Base-by-base conservation (phyloP, 2,797 vertebrate genomes). In the Chelon labrosus region DNA sequence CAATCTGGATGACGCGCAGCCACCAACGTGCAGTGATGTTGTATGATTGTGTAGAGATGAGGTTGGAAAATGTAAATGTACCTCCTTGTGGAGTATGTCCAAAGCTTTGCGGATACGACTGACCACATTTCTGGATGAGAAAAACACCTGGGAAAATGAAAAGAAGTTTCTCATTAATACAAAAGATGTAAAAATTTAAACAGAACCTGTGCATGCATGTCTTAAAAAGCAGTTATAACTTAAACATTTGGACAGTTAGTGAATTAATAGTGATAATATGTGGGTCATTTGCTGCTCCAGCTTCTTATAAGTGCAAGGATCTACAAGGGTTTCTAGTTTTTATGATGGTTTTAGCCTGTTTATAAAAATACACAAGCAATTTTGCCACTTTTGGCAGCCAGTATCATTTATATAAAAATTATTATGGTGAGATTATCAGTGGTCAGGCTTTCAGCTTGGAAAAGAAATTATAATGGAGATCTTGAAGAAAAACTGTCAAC, bases 41-140 rank as follows among this genome's bases (percentile, higher is more conserved):
- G 44, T 22, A 37, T 57, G 38, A 53, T 49, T 57, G 12, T 55
- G 14, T 22, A 0, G 46, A 50, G 17, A 57, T 38, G 13, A 39
- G 19, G 16, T 57, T 2, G 7, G 54, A 49, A 55, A 58, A 66
- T 74, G 41, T 73, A 55, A 58, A 66, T 74, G 41, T 73, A 96
- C 98, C 94, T 98, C 92, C 38, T 61, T 49, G 5, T 97, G 96
- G 47, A 99, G 94, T 57, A 96, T 87, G 80, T 99, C 97, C 90
- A 99, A 92, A 68, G 96, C 95, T 73, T 95, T 85, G 41, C 92
- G 93, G 81, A 99, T 93, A 72, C 85, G 94, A 35, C 6, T 46
- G 8, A 73, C 70, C 75, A 96, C 95, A 75, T 96, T 98, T 53
- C 50, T 82, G 73, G 96, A 64, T 55, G 95, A 95, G 93, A 94